Conservation (phyloP, 2,797 vertebrate species). For the Caiman crocodilus region DNA sequence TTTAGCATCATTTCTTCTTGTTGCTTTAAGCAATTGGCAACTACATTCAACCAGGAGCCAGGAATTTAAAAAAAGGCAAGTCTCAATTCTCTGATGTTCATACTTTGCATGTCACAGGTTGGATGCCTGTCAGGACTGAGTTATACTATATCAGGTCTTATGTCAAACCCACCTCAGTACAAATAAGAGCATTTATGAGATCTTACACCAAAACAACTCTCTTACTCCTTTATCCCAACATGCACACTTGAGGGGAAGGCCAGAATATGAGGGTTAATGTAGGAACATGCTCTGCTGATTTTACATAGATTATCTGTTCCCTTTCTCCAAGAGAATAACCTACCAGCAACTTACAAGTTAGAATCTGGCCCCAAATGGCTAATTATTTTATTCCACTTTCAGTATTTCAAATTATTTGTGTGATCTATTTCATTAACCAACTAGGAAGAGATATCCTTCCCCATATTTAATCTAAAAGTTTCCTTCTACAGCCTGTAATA, state of each 20-base stretch:
- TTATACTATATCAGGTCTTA: background rate
- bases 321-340: slow-evolving; percentile 8
- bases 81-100: background rate
- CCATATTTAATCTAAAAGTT: slow-evolving; percentile 31
- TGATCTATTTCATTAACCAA: background rate
- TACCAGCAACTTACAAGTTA: slow-evolving; percentile 36
- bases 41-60: too few relatives aligned
- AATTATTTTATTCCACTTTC: slow-evolving; percentile 51
- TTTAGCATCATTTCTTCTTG: background rate
- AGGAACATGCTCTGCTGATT: background rate
- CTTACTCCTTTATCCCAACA: fast-evolving
- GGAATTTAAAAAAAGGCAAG: too few relatives aligned
- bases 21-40: too few relatives aligned
- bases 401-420: slow-evolving; percentile 40
- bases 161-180: background rate
- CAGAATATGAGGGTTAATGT: background rate
- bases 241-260: background rate
- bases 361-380: slow-evolving; percentile 27
- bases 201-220: background rate
- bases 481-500: slow-evolving; percentile 15
- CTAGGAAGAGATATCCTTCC: background rate
- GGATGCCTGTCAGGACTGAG: background rate
- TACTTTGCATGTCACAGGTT: background rate
- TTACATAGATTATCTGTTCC: slow-evolving; percentile 17
- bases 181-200: background rate